Evolutionary conservation across 1,140 invertebrate genomes (phyloP), one percentile per base, ranked within the genome.

Genomic region (Solen grandis): DNA sequence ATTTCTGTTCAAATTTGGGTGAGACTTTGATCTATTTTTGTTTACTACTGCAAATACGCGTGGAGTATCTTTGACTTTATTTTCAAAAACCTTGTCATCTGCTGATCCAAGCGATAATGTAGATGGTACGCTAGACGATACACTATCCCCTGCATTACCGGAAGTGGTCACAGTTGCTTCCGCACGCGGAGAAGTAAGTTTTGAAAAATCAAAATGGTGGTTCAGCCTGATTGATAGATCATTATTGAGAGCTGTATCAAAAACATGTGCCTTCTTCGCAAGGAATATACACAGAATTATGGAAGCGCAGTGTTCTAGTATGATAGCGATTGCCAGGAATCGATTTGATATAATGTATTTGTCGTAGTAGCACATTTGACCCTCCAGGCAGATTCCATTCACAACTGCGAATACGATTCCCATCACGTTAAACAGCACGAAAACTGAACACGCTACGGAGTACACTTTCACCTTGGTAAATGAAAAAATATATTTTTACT

Each of bases 371-470:
- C 75, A 78, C 65, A 59, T 41, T 54, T 68, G 63, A 29, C 29
- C 52, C 27, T 69, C 55, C 5, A 78, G 41, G 57, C 75, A 78
- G 2, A 78, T 29, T 35, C 75, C 75, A 57, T 78, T 78, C 2
- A 78, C 75, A 10, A 78, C 65, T 5, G 65, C 57, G 65, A 78
- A 78, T 22, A 78, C 75, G 3, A 69, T 38, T 5, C 75, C 75
- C 75, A 69, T 78, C 8, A 78, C 75, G 63, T 78, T 78, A 33
- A 78, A 78, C 35, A 78, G 46, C 31, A 78, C 75, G 54, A 78
- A 60, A 33, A 78, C 63, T 19, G 63, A 78, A 22, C 31, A 69
- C 13, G 25, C 16, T 5, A 78, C 22, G 13, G 63, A 68, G 36
- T 68, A 78, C 10, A 22, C 33, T 10, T 25, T 52, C 19, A 78